Base-by-base conservation (phyloP, 2,888 invertebrate species). In the Pristionchus japonicus region DNA sequence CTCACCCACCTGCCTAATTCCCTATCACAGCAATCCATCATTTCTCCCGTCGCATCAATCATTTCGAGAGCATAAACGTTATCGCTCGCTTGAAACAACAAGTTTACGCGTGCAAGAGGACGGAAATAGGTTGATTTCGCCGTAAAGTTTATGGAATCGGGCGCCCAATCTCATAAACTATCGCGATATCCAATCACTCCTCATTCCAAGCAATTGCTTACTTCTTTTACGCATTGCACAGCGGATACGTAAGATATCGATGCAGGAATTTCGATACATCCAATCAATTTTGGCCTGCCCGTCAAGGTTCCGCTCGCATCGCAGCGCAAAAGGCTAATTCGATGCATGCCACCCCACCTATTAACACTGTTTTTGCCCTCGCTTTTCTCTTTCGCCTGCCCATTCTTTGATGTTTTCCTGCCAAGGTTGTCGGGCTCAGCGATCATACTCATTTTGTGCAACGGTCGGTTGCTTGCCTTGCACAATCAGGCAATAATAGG, bases 321-420 rank as follows among this genome's bases (percentile, higher is more conserved):
- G 17, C 34, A 17, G 70, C 70, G 70, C 70, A 70, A 70, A 37
- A 37, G 70, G 37, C 70, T 70, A 70, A 70, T 70, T 70, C 37
- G 70, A 67, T 34, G 11, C 31, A 31, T 67, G 70, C 17, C 70
- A 37, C 20, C 34, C 70, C 70, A 37, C 70, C 70, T 34, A 70
- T 70, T 70, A 70, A 20, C 70, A 37, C 37, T 17, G 70, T 70
- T 70, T 70, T 70, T 70, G 70, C 67, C 27, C 27, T 70, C 37
- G 64, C 17, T 64, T 64, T 31, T 37, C 37, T 57, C 57, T 57
- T n/a, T 57, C 57, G 23, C 57, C n/a, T 9, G 15, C 20, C 37
- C 37, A 20, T 37, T 34, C 23, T 70, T 70, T 70, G 20, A 70
- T 70, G 37, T 37, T 70, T 37, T 37, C 70, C n/a, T n/a, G n/a